Percentiles rank a stretch among this genome's conserved stretches.
phyloP scores from a whole-genome alignment of 2,797 vertebrate genomes.

The Pelobates cultripes region DNA sequence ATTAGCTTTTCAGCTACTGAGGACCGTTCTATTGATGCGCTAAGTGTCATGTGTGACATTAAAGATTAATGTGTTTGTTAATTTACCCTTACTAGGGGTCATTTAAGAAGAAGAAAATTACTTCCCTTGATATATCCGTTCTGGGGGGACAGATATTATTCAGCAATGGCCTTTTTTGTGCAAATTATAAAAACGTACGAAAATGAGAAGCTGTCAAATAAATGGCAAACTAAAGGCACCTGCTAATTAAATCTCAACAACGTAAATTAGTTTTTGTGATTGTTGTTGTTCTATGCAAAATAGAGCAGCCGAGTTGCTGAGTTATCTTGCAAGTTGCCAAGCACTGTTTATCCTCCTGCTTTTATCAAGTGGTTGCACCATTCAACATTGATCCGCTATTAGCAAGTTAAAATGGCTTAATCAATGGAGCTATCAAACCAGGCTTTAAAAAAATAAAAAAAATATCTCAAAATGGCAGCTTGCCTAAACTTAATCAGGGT shows the following conservation, averaged over 20 bases:
- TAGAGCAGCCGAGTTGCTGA: conserved; percentile 23
- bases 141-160: conserved; percentile 71
- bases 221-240: conserved; percentile 64
- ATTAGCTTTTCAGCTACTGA: conserved; percentile 71
- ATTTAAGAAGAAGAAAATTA: conserved; percentile 71
- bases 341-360: background rate
- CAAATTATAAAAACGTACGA: conserved; percentile 73
- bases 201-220: conserved; percentile 78
- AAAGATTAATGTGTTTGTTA: conserved; percentile 82
- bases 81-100: conserved; percentile 79
- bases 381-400: conserved; percentile 26
- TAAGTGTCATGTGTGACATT: conserved; percentile 74
- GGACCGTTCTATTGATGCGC: conserved; percentile 75
- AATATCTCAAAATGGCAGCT: background rate
- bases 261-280: conserved; percentile 69
- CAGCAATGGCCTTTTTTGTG: conserved; percentile 71
- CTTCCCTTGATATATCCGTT: conserved; percentile 69
- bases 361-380: background rate
- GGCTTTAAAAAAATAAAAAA: conserved; percentile 3
- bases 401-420: conserved; percentile 33
- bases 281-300: conserved; percentile 65
- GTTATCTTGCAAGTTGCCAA: background rate
- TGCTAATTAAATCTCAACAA: conserved; percentile 73
- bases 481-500: background rate
- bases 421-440: conserved; percentile 4